These are phyloP conservation scores for Lycopodina hypogea DNA, from an alignment of 37 sponge, comb jelly and placozoan genomes.

Conservation along the genomic window DNA sequence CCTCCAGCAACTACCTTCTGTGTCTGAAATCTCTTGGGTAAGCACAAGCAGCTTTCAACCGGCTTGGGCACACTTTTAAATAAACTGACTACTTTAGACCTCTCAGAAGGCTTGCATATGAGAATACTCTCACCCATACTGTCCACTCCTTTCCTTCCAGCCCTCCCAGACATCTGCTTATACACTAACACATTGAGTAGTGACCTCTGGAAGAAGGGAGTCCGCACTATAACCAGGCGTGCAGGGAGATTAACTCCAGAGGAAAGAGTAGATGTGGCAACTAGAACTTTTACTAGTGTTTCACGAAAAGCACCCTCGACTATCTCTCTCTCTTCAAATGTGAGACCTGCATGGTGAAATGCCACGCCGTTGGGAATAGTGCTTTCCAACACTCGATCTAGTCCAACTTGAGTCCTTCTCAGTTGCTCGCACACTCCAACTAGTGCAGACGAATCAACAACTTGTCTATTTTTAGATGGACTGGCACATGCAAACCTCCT, in stretches of 20 bases:
- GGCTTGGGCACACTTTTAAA: conserved; percentile 75
- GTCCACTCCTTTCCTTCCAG: conserved; percentile 97
- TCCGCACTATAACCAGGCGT: conserved; percentile 89
- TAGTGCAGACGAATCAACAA: neutral
- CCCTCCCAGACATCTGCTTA: conserved; percentile 97
- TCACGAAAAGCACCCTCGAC: conserved; percentile 88
- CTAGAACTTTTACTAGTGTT: conserved; percentile 64
- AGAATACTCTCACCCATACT: conserved; percentile 88
- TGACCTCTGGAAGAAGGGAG: conserved; percentile 77
- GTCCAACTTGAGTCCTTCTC: conserved; percentile 68
- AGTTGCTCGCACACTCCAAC: conserved; percentile 76
- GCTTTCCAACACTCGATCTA: conserved; percentile 78
- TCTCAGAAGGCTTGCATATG: conserved; percentile 82
- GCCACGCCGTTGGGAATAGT: conserved; percentile 79
- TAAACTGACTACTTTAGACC: conserved; percentile 58
- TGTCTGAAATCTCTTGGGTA: neutral
- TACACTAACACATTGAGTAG: conserved; percentile 80
- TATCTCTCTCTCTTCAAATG: conserved; percentile 95
- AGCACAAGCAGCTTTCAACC: conserved; percentile 81
- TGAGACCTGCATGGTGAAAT: conserved; percentile 99
- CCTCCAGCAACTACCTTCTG: neutral
- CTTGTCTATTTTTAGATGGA: neutral
- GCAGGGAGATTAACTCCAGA: conserved; percentile 99
- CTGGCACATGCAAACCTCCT: neutral
- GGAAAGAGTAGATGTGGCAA: conserved; percentile 95